Conservation (phyloP, 2,113 vertebrate genomes). For the Labrus mixtus region DNA sequence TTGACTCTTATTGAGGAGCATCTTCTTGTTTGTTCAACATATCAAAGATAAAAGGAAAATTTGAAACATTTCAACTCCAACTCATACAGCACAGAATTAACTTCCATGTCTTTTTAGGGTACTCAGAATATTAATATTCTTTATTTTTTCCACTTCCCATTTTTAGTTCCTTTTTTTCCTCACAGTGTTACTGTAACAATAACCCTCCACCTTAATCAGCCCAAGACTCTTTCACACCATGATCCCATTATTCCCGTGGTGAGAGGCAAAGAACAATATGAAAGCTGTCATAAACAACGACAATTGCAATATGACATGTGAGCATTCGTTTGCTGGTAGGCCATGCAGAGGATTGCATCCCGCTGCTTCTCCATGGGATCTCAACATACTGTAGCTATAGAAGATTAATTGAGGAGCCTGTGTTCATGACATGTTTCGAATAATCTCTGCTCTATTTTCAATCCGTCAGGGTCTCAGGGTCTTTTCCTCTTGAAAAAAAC, state of each 20-base stretch:
- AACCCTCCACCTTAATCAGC: conserved; percentile 4
- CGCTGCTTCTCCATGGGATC: conserved; percentile 9
- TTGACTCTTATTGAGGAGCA: too few relatives aligned
- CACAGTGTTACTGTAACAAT: neutral
- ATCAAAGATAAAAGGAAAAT: too few relatives aligned
- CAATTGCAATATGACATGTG: neutral
- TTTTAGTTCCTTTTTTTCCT: conserved; percentile 10
- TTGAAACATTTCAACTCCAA: neutral
- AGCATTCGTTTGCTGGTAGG: conserved; percentile 13
- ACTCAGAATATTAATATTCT: conserved; percentile 1
- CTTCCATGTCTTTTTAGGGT: neutral
- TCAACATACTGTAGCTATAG: conserved; percentile 18
- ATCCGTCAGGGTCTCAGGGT: conserved; percentile 5
- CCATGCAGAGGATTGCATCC: conserved; percentile 31
- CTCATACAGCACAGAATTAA: neutral
- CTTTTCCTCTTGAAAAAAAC: neutral
- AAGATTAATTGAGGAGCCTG: conserved; percentile 13
- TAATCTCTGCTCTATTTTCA: conserved; percentile 26
- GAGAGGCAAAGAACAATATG: conserved; percentile 32
- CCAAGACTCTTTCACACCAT: neutral
- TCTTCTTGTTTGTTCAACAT: too few relatives aligned
- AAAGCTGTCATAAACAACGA: conserved; percentile 45
- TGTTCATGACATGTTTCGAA: conserved; percentile 16
- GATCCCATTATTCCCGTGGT: conserved; percentile 34
- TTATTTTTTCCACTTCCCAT: neutral